A percentile compares a stretch with the other conserved stretches of the same genome.
These are phyloP conservation scores for Dyspetes luteomarginatus DNA, from an alignment of 2,888 invertebrate genomes.

Conservation along the genomic window DNA sequence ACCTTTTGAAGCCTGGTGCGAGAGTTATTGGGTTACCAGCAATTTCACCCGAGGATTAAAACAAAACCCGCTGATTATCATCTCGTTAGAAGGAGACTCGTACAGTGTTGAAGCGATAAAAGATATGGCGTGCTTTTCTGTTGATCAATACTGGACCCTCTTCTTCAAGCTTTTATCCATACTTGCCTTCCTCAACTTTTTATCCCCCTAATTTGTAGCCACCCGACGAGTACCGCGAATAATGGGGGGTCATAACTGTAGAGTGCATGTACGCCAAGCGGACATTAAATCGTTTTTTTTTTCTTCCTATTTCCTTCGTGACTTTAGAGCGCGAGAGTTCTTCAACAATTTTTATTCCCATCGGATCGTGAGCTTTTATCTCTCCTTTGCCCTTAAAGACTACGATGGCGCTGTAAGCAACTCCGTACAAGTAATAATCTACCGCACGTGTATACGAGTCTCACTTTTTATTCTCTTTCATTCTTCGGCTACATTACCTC, in stretches of 20 bases:
- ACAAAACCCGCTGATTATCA: conserved; percentile 16
- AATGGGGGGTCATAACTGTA: not conserved
- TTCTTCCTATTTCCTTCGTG: not conserved
- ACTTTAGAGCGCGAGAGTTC: not conserved
- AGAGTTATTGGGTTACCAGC: not conserved
- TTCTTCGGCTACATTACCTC: conserved; percentile 3
- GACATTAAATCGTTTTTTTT: conserved; percentile 35
- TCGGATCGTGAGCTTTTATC: conserved; percentile 11
- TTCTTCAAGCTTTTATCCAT: conserved; percentile 8
- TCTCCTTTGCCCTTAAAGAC: not conserved
- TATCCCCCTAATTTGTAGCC: not conserved
- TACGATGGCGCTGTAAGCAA: conserved; percentile 1
- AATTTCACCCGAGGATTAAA: not conserved
- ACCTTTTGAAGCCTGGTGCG: not conserved
- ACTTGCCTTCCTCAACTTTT: not conserved
- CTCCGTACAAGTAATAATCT: not conserved
- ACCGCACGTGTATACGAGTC: not conserved
- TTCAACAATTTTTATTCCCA: conserved; percentile 12
- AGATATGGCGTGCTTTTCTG: not conserved
- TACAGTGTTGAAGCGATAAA: not conserved
- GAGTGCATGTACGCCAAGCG: conserved; percentile 24
- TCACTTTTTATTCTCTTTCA: conserved; percentile 10
- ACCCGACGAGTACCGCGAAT: not conserved
- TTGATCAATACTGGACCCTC: not conserved
- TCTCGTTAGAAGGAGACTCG: not conserved